Evolutionary conservation across 2,797 vertebrate genomes (phyloP).

Genomic region (Pygocentrus nattereri): DNA sequence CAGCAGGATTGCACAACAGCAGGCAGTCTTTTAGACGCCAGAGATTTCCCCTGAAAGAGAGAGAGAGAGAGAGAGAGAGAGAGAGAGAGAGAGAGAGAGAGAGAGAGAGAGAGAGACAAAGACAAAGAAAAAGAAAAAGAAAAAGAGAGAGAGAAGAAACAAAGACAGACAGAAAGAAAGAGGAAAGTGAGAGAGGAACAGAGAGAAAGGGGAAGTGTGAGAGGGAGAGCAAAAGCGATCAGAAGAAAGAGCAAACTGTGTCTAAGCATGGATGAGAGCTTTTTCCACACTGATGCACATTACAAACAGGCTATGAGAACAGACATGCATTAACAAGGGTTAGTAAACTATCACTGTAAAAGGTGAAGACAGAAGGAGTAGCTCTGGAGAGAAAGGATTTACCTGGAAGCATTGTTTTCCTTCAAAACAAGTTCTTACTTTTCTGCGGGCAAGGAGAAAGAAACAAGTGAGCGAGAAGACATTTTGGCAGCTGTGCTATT

Average conservation of each 20-base stretch:
- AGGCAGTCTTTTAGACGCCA: slow-evolving; percentile 89
- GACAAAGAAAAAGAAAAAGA: slow-evolving; percentile 46
- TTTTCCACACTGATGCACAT: not conserved
- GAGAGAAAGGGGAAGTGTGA: slow-evolving; percentile 37
- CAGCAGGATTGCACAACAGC: slow-evolving; percentile 93
- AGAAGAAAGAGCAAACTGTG: not conserved
- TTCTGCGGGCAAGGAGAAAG: slow-evolving; percentile 73
- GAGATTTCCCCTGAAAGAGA: slow-evolving; percentile 84
- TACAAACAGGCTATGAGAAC: not conserved
- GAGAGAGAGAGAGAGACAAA: not conserved
- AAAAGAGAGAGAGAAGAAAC: not conserved
- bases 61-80: slow-evolving; percentile 59
- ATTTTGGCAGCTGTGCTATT: slow-evolving; percentile 39
- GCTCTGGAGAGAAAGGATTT: slow-evolving; percentile 51
- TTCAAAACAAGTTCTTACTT: slow-evolving; percentile 84
- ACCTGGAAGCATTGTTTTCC: slow-evolving; percentile 76
- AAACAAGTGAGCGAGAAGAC: slow-evolving; percentile 27
- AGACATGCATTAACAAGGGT: not conserved
- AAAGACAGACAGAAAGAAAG: not conserved
- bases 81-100: not conserved
- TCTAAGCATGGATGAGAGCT: not conserved
- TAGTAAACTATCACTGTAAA: not conserved
- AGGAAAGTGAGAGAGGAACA: not conserved
- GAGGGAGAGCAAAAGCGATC: slow-evolving; percentile 18
- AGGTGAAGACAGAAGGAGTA: not conserved